Percentiles rank a stretch among this genome's conserved stretches.
These are phyloP conservation scores for Papilio glaucus DNA, from an alignment of 1,140 invertebrate species.

Conservation along the genomic window DNA sequence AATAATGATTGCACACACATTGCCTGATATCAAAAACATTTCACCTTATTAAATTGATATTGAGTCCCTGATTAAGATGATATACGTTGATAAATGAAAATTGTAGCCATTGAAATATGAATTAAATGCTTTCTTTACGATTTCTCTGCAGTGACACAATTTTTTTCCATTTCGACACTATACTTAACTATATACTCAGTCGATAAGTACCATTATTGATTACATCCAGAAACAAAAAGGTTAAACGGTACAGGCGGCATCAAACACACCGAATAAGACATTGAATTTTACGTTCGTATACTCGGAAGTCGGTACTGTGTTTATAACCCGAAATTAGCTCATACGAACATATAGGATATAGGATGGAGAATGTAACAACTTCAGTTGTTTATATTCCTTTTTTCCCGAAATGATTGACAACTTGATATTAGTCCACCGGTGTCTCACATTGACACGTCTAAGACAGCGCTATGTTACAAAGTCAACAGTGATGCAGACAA, in stretches of 20 bases:
- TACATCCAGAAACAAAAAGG: constrained; percentile 46
- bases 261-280: constrained; percentile 35
- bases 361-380: neutral
- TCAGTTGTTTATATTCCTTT: neutral
- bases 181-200: constrained; percentile 78
- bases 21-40: constrained; percentile 16
- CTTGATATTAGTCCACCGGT: too few relatives aligned
- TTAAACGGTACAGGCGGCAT: constrained; percentile 35
- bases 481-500: too few relatives aligned
- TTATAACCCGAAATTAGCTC: neutral
- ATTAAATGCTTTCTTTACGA: constrained; percentile 72
- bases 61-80: constrained; percentile 33
- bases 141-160: constrained; percentile 61
- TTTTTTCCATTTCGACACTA: constrained; percentile 53
- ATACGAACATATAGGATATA: constrained; percentile 1
- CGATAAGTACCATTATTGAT: constrained; percentile 68
- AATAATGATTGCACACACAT: constrained; percentile 28
- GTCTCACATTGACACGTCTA: too few relatives aligned
- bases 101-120: constrained; percentile 43
- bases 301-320: constrained; percentile 34
- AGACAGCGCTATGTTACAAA: too few relatives aligned
- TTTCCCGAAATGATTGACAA: too few relatives aligned
- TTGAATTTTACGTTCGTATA: constrained; percentile 40
- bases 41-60: constrained; percentile 26
- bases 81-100: constrained; percentile 3